Evolutionary conservation across 2,797 vertebrate genomes (phyloP).

Genomic region (Chanos chanos): DNA sequence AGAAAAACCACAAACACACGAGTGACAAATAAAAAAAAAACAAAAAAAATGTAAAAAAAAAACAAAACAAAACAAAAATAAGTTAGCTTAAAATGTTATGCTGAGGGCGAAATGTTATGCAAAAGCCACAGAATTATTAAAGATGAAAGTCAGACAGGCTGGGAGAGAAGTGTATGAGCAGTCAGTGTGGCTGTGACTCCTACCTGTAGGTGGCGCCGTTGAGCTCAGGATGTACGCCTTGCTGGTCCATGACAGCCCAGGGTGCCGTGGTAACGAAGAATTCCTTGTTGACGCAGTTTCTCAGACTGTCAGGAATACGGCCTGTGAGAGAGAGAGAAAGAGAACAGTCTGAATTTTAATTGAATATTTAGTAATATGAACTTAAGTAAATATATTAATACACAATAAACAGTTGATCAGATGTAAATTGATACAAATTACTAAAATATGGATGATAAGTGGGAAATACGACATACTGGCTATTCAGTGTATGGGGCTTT

Average conservation of each 20-base stretch:
- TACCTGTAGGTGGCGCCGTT: constrained; percentile 96
- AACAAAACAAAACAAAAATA: not conserved
- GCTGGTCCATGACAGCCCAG: constrained; percentile 92
- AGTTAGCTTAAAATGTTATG: not conserved
- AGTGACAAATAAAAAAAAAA: too few relatives aligned
- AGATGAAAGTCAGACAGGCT: not conserved
- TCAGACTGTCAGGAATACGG: constrained; percentile 93
- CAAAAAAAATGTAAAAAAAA: not conserved
- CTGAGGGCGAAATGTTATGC: not conserved
- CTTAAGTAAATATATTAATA: too few relatives aligned
- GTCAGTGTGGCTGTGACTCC: not conserved
- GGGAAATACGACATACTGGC: too few relatives aligned
- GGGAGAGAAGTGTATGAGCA: not conserved
- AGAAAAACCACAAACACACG: not conserved
- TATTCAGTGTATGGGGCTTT: too few relatives aligned
- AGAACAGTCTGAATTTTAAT: too few relatives aligned
- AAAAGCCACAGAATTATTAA: not conserved
- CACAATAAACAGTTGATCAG: too few relatives aligned
- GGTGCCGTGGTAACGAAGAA: constrained; percentile 90
- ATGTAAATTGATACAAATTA: too few relatives aligned
- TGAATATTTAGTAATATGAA: too few relatives aligned
- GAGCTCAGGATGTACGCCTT: constrained; percentile 88
- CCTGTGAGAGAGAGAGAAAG: constrained; percentile 61
- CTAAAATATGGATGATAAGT: too few relatives aligned
- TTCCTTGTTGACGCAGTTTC: constrained; percentile 98